These are phyloP conservation scores for Cetonia aurata DNA, from an alignment of 2,888 invertebrate genomes.

Conservation along the genomic window DNA sequence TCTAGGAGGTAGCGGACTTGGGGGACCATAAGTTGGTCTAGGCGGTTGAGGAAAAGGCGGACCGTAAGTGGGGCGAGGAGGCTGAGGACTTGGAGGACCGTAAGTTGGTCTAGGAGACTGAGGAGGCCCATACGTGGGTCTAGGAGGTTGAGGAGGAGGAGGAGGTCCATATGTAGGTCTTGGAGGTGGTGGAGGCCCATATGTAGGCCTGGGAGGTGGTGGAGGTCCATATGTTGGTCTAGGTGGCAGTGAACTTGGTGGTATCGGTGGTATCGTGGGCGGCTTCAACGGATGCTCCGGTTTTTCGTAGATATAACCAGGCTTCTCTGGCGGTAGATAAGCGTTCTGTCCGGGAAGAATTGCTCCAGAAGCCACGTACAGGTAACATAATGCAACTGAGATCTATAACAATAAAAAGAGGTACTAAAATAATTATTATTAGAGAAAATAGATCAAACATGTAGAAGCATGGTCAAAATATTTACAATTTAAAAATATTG, in stretches of 20 bases:
- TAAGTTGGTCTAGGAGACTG: constrained; percentile 42
- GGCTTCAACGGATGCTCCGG: constrained; percentile 63
- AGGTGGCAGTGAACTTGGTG: constrained; percentile 51
- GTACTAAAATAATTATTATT: background rate
- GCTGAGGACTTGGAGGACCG: constrained; percentile 46
- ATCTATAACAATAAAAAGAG: constrained; percentile 65
- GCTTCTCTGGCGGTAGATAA: constrained; percentile 79
- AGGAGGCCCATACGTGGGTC: constrained; percentile 44
- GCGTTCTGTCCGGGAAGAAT: constrained; percentile 77
- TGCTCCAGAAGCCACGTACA: constrained; percentile 66
- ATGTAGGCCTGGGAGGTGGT: constrained; percentile 39
- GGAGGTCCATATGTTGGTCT: constrained; percentile 47
- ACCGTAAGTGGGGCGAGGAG: constrained; percentile 38
- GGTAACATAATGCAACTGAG: constrained; percentile 67
- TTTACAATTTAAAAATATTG: too few species aligned
- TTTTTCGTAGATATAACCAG: constrained; percentile 80
- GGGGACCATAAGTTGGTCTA: constrained; percentile 44
- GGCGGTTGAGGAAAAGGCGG: constrained; percentile 41
- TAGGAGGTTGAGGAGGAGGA: constrained; percentile 36
- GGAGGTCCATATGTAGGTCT: constrained; percentile 42
- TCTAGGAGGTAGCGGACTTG: constrained; percentile 42
- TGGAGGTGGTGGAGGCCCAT: constrained; percentile 43
- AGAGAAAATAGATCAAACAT: background rate
- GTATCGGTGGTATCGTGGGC: constrained; percentile 70
- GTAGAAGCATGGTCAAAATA: too few species aligned